Evolutionary conservation across 1,140 invertebrate species (phyloP), one percentile per base, ranked within the genome.

Genomic region (Zaprionus davidi): DNA sequence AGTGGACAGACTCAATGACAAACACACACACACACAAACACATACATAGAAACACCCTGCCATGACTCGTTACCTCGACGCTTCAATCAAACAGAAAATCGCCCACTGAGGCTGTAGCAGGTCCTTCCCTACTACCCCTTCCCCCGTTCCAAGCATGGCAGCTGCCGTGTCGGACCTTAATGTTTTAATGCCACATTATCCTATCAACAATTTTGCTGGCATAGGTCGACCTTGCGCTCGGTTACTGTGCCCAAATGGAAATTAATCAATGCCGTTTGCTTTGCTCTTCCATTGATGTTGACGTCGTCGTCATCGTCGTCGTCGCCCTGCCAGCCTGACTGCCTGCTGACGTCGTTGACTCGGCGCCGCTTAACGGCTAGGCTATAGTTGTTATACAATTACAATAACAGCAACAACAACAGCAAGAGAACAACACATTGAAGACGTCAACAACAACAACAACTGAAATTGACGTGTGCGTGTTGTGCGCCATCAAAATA

Each of bases 211-310:
- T 87, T 79, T 77, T 71, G 57, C 56, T 62, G n/a, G 28, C 60
- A 53, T 72, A 76, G 70, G 66, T 58, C 76, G 79, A 71, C 79
- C 70, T 82, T 87, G 80, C 80, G 64, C 71, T 79, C 67, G 66
- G 81, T 63, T 74, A 58, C 55, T 71, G 74, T 72, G 73, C 65
- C 79, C 76, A 87, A 87, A 87, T 87, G 83, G 77, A 86, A 86
- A 86, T 87, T 87, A 86, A 86, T 86, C 83, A 86, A 86, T 86
- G 83, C 83, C 83, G 70, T 83, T 86, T 87, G 78, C 81, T 84
- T 60, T 78, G 73, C 81, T 80, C 81, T 71, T n/a, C 56, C 41
- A 71, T 64, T 74, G 73, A 71, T 71, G 60, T 76, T 71, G 59
- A 70, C 68, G 53, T 24, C 62, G 56, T n/a, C 36, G 13, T 15